phyloP scores from a whole-genome alignment of 2,113 vertebrate species.

The Tinamus guttatus region DNA sequence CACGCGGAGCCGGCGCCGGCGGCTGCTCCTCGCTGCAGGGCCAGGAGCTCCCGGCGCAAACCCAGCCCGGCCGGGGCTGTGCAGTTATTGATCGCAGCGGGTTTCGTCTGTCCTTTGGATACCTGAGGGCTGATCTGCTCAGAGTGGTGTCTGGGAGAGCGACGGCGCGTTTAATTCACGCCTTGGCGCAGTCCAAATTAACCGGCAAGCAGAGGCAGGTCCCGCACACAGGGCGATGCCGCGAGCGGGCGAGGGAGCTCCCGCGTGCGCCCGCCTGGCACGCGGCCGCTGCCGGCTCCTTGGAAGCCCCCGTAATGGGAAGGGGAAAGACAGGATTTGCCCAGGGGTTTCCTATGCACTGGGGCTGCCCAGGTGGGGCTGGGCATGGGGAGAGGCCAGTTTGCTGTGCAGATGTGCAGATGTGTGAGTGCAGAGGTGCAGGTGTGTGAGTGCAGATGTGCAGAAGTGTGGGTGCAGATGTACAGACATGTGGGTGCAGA shows the following conservation, averaged over 20 bases:
- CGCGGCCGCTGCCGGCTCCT: neutral
- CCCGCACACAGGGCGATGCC: neutral
- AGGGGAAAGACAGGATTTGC: neutral
- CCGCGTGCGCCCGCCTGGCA: neutral
- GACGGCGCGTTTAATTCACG: neutral
- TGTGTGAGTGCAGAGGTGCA: fast-evolving
- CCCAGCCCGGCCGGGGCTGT: neutral
- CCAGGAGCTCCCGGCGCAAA: neutral
- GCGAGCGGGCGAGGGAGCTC: neutral
- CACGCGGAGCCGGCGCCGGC: neutral
- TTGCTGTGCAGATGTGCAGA: fast-evolving
- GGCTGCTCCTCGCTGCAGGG: neutral
- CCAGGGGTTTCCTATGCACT: no score
- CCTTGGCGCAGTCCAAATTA: neutral
- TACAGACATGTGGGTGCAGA: fast-evolving
- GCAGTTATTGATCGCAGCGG: neutral
- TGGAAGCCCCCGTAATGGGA: neutral
- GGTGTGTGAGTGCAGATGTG: no score
- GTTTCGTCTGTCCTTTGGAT: neutral
- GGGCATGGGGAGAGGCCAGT: neutral
- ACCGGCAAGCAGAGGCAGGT: neutral
- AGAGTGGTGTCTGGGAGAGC: neutral
- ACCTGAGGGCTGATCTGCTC: neutral
- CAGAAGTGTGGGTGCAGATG: neutral
- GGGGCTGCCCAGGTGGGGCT: fast-evolving